These are phyloP conservation scores for Ageneiosus marmoratus DNA, from an alignment of 2,113 vertebrate genomes.

Conservation along the genomic window DNA sequence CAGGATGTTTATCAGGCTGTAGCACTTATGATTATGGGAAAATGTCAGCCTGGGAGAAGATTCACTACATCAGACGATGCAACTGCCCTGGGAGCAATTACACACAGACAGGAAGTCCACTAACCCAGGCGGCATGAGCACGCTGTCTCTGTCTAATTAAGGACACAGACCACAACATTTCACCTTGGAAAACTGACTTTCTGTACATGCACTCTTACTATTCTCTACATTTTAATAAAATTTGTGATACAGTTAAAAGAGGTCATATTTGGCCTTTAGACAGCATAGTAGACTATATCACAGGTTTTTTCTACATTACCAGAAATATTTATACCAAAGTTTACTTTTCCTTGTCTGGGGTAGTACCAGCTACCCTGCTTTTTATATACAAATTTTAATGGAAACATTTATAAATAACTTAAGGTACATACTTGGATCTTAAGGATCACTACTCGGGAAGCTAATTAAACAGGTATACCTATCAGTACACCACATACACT, in stretches of 20 bases:
- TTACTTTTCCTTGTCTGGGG: not conserved
- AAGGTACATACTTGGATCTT: not conserved
- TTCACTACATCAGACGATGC: slow-evolving; percentile 69
- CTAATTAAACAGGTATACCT: too few relatives aligned
- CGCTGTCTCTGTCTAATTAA: slow-evolving; percentile 47
- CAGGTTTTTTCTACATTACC: not conserved
- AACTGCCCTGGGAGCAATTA: slow-evolving; percentile 51
- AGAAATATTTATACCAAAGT: not conserved
- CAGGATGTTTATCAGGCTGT: slow-evolving; percentile 74
- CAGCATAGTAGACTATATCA: not conserved
- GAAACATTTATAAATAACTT: not conserved
- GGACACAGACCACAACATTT: slow-evolving; percentile 15
- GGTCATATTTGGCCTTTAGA: not conserved
- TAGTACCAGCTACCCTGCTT: not conserved
- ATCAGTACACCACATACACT: not conserved
- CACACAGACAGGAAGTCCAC: slow-evolving; percentile 32
- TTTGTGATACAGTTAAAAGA: not conserved
- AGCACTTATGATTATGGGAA: slow-evolving; percentile 73
- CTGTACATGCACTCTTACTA: not conserved
- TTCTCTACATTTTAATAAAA: not conserved
- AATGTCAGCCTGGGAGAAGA: slow-evolving; percentile 80
- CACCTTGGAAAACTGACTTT: not conserved
- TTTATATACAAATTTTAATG: not conserved
- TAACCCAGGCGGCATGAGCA: slow-evolving; percentile 27
- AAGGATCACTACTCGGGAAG: not conserved